Percentiles rank a stretch among this genome's conserved stretches.
phyloP scores from a whole-genome alignment of 2,113 vertebrate genomes.

The Mustela nigripes region DNA sequence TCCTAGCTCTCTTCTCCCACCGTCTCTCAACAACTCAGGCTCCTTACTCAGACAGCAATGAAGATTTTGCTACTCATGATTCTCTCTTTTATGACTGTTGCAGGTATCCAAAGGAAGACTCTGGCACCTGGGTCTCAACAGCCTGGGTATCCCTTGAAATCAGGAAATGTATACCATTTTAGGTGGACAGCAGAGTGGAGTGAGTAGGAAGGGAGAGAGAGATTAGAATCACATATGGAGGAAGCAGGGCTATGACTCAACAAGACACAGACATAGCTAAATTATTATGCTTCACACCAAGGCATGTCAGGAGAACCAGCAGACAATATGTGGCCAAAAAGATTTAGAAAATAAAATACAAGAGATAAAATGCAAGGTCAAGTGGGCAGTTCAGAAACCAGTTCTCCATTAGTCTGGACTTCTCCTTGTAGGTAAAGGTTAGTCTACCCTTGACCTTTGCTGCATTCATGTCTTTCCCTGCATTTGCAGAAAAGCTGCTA shows the following conservation, averaged over 20 bases:
- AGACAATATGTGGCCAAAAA: neutral
- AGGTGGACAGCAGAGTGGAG: neutral
- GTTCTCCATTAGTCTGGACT: neutral
- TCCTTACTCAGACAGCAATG: neutral
- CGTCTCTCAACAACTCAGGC: neutral
- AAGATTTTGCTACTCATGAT: neutral
- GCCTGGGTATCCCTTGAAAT: neutral
- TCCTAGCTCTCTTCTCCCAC: neutral
- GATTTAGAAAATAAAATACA: neutral
- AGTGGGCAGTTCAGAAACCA: neutral
- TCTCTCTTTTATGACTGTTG: neutral
- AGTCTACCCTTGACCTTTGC: neutral
- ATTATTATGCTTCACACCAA: neutral
- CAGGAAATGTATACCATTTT: neutral
- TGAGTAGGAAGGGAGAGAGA: neutral
- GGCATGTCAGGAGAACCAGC: neutral
- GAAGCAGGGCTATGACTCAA: neutral
- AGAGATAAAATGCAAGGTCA: neutral
- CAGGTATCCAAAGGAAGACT: neutral
- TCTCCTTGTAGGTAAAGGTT: neutral
- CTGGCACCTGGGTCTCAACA: neutral
- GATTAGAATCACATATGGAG: neutral
- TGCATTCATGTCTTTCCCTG: neutral
- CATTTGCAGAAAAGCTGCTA: neutral
- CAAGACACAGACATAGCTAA: neutral